Conservation (phyloP, 1,140 invertebrate genomes). For the Scaptomyza graminum region DNA sequence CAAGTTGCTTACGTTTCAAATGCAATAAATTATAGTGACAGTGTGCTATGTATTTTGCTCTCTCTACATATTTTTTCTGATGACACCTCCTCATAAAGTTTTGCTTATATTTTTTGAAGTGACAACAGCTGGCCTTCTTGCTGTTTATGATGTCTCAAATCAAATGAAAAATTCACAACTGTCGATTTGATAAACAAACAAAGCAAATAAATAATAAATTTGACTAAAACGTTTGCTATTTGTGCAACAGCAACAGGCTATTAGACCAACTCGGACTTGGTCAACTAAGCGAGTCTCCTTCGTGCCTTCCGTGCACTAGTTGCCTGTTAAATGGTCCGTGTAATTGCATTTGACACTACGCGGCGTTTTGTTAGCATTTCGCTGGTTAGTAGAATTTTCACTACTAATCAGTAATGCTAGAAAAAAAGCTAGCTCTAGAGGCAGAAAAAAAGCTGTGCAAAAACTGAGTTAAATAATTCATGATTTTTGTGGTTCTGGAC, state of each 20-base stretch:
- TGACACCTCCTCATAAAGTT: conserved; percentile 5
- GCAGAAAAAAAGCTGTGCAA: not conserved
- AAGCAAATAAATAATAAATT: conserved; percentile 8
- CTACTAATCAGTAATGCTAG: not conserved
- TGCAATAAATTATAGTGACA: conserved; percentile 21
- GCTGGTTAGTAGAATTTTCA: conserved; percentile 4
- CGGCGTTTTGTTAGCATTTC: not conserved
- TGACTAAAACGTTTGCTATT: conserved; percentile 5
- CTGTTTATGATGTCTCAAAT: conserved; percentile 1
- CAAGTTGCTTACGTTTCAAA: conserved; percentile 22
- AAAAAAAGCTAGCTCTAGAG: not conserved
- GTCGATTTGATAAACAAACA: conserved; percentile 42
- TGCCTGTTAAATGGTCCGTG: conserved; percentile 59
- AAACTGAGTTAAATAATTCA: no score
- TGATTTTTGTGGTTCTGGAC: no score
- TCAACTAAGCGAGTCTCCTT: not conserved
- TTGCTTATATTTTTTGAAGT: not conserved
- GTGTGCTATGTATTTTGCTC: not conserved
- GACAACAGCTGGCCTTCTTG: not conserved
- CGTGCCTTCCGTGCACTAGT: not conserved
- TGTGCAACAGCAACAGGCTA: conserved; percentile 6
- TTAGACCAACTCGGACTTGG: conserved; percentile 2
- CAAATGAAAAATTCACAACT: conserved; percentile 31
- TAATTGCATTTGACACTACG: conserved; percentile 42
- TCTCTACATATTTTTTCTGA: not conserved